These are phyloP conservation scores for Crotalus viridis DNA, from an alignment of 2,113 vertebrate genomes.

Conservation along the genomic window DNA sequence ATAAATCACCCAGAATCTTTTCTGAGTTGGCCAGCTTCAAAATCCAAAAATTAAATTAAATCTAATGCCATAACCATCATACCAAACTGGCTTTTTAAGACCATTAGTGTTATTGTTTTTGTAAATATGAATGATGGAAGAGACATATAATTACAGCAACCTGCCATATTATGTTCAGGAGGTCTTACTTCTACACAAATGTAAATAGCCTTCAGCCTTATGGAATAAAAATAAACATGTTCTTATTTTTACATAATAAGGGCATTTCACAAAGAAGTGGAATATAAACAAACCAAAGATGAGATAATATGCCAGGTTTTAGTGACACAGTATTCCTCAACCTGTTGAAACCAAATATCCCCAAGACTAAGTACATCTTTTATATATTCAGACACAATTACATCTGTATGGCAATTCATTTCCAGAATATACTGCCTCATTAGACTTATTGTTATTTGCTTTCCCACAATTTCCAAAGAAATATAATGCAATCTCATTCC, in stretches of 20 bases:
- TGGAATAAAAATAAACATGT: not conserved
- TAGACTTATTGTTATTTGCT: not conserved
- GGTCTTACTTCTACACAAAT: no score
- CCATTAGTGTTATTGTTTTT: not conserved
- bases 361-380: not conserved
- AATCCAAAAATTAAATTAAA: not conserved
- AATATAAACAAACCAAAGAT: not conserved
- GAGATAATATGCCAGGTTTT: not conserved
- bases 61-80: not conserved
- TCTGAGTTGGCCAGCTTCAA: not conserved
- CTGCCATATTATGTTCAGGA: not conserved
- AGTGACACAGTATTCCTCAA: not conserved
- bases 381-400: not conserved
- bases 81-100: not conserved
- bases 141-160: not conserved
- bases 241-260: not conserved
- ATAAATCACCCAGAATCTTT: not conserved
- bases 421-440: not conserved
- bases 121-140: not conserved
- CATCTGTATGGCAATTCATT: not conserved
- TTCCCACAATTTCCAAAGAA: not conserved
- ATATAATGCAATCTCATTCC: not conserved
- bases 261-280: not conserved
- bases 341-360: not conserved
- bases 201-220: not conserved